Percentiles rank a stretch among this genome's conserved stretches.
phyloP scores from a whole-genome alignment of 2,113 vertebrate species.

The Abramis brama region DNA sequence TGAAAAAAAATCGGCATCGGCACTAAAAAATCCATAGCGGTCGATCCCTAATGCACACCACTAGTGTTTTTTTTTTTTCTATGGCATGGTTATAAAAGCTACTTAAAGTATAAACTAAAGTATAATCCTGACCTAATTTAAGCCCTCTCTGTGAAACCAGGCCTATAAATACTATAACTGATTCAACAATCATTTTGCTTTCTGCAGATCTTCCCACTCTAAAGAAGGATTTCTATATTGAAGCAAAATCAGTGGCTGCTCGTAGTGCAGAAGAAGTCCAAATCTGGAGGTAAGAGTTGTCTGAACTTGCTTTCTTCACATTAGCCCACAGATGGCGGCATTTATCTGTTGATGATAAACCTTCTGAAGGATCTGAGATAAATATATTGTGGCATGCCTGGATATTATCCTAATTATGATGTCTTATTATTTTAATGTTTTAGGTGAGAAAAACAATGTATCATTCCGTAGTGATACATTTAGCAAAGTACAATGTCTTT shows the following conservation, averaged over 20 bases:
- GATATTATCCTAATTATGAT: not conserved
- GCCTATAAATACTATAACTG: not conserved
- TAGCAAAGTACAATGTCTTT: not conserved
- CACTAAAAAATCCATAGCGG: too few relatives aligned
- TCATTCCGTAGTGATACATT: too few relatives aligned
- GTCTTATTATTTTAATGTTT: not conserved
- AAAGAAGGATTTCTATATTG: slow-evolving; percentile 90
- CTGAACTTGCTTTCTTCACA: not conserved
- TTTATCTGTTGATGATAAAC: not conserved
- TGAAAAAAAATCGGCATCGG: too few relatives aligned
- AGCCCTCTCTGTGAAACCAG: too few relatives aligned
- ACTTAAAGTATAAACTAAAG: too few relatives aligned
- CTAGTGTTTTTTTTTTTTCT: too few relatives aligned
- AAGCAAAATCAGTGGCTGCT: slow-evolving; percentile 76
- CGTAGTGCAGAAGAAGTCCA: slow-evolving; percentile 82
- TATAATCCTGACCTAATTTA: too few relatives aligned
- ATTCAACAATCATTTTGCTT: not conserved
- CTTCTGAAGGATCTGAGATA: not conserved
- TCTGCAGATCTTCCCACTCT: slow-evolving; percentile 83
- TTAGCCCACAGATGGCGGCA: slow-evolving; percentile 28
- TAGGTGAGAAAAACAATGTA: not conserved
- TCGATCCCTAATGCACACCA: too few relatives aligned
- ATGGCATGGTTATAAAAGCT: too few relatives aligned
- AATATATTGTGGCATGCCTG: not conserved
- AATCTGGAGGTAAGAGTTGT: slow-evolving; percentile 82